phyloP scores from a whole-genome alignment of 2,888 invertebrate species.

The Drosophila conformis region DNA sequence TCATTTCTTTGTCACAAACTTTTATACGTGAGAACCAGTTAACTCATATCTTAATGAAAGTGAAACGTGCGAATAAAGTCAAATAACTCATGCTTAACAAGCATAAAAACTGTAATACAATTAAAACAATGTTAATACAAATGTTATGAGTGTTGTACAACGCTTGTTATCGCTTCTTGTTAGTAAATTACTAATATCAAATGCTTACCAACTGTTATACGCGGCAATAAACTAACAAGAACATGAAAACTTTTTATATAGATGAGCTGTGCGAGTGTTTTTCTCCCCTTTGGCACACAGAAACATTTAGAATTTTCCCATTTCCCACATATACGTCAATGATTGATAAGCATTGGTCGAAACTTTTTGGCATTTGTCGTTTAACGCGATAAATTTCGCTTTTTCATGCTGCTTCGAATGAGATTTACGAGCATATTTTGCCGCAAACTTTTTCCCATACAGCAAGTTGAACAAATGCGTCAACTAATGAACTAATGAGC shows the following conservation, averaged over 20 bases:
- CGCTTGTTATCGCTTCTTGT: constrained; percentile 2
- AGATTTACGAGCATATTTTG: constrained; percentile 79
- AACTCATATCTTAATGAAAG: not conserved
- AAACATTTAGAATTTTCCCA: constrained; percentile 10
- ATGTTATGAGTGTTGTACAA: not conserved
- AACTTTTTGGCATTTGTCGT: constrained; percentile 76
- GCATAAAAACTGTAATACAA: not conserved
- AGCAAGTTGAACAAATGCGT: constrained; percentile 54
- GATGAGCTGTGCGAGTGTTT: constrained; percentile 21
- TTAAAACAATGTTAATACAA: not conserved
- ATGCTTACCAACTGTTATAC: constrained; percentile 2
- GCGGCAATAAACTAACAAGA: constrained; percentile 13
- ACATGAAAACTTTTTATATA: constrained; percentile 28
- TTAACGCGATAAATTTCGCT: constrained; percentile 69
- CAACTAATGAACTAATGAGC: constrained; percentile 71
- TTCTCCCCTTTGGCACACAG: not conserved
- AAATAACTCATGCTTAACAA: not conserved
- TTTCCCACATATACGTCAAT: constrained; percentile 50
- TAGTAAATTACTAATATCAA: not conserved
- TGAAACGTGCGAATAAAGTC: constrained; percentile 1
- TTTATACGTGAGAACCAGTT: constrained; percentile 14
- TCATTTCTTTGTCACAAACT: not conserved
- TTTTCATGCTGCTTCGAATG: constrained; percentile 54
- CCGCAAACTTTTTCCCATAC: constrained; percentile 54
- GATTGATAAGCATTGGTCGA: constrained; percentile 71